Conservation (phyloP, 2,888 invertebrate species). For the Allolobophora icterica region DNA sequence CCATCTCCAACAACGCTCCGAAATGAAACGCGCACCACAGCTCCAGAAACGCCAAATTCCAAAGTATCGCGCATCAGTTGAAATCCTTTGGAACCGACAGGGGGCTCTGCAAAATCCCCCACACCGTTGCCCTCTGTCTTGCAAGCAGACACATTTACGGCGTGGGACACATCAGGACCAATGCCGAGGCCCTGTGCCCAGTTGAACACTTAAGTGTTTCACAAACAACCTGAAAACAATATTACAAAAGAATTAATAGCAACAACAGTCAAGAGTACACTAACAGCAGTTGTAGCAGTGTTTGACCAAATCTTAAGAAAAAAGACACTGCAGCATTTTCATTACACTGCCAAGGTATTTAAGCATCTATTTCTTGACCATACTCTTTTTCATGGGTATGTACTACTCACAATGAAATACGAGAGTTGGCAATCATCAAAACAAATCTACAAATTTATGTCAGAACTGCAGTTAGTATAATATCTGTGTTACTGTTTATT, state of each 20-base stretch:
- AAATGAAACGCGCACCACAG: slow-evolving; percentile 2
- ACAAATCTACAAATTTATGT: too few species aligned
- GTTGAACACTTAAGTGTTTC: slow-evolving; percentile 74
- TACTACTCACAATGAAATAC: too few species aligned
- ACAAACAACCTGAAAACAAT: background rate
- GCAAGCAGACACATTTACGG: slow-evolving; percentile 69
- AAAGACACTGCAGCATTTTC: too few species aligned
- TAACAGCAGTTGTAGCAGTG: too few species aligned
- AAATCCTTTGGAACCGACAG: slow-evolving; percentile 30
- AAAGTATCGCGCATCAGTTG: slow-evolving; percentile 24
- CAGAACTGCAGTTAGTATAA: too few species aligned
- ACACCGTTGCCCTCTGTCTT: slow-evolving; percentile 77
- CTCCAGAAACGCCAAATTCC: slow-evolving; percentile 10
- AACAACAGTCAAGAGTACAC: background rate
- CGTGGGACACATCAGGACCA: slow-evolving; percentile 99
- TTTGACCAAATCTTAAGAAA: too few species aligned
- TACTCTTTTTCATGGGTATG: too few species aligned
- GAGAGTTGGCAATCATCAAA: too few species aligned
- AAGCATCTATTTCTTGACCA: too few species aligned
- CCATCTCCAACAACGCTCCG: slow-evolving; percentile 64
- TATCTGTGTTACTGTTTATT: too few species aligned
- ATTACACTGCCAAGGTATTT: too few species aligned
- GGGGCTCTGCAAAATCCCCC: slow-evolving; percentile 71
- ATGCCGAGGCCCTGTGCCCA: slow-evolving; percentile 99
- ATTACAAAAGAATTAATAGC: background rate